phyloP scores from a whole-genome alignment of 2,113 vertebrate species.

The Chunga burmeisteri region DNA sequence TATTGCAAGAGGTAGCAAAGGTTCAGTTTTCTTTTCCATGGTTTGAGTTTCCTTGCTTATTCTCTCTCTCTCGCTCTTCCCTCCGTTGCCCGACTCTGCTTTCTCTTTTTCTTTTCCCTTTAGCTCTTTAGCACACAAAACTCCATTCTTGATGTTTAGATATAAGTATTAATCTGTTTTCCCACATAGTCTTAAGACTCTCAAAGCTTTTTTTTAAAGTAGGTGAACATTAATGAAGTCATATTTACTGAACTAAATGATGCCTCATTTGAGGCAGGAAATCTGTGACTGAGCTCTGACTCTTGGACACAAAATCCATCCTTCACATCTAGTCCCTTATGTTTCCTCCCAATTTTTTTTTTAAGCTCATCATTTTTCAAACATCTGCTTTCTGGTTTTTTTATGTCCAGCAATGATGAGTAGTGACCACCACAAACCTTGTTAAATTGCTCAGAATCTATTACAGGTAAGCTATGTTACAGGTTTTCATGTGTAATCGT shows the following conservation, averaged over 20 bases:
- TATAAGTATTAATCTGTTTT: neutral
- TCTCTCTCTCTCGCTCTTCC: neutral
- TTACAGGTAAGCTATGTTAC: neutral
- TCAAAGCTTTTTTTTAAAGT: neutral
- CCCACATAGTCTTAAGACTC: neutral
- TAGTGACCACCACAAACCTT: neutral
- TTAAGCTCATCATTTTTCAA: neutral
- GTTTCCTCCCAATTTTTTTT: neutral
- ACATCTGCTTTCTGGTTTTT: neutral
- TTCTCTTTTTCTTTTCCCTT: neutral
- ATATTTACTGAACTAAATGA: neutral
- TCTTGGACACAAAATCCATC: neutral
- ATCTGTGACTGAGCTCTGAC: neutral
- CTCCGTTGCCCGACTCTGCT: neutral
- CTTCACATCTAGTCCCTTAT: neutral
- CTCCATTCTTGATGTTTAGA: neutral
- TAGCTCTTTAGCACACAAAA: neutral
- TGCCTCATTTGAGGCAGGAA: constrained; percentile 1
- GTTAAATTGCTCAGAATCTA: neutral
- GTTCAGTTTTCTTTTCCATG: neutral
- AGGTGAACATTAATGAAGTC: neutral
- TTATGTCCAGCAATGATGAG: neutral
- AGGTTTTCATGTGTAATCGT: neutral
- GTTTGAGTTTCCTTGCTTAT: neutral
- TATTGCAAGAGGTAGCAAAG: neutral